Percentiles rank a stretch among this genome's conserved stretches.
phyloP scores from a whole-genome alignment of 2,888 invertebrate species.

The Hyppa rectilinea region DNA sequence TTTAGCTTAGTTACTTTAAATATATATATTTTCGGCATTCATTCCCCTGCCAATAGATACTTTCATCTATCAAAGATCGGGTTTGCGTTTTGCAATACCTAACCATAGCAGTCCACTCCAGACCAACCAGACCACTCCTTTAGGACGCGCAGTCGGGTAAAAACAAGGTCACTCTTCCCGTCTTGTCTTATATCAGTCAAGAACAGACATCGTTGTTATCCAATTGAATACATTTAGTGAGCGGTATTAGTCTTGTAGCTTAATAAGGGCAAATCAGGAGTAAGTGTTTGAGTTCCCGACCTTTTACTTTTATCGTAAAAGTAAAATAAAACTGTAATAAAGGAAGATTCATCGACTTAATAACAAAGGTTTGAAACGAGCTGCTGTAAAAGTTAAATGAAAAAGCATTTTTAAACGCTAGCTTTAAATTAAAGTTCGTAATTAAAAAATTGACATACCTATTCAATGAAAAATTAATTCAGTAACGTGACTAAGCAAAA shows the following conservation, averaged over 20 bases:
- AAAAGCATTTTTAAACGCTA: not conserved
- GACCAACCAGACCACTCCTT: too few species aligned
- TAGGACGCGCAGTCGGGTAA: too few species aligned
- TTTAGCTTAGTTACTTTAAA: too few species aligned
- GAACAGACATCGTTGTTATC: slow-evolving; percentile 75
- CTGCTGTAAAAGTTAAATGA: slow-evolving; percentile 5
- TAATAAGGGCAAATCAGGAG: slow-evolving; percentile 71
- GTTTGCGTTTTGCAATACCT: too few species aligned
- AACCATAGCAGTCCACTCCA: too few species aligned
- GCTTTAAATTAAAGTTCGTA: too few species aligned
- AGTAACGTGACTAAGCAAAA: slow-evolving; percentile 9
- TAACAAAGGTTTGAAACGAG: slow-evolving; percentile 38
- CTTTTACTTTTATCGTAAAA: slow-evolving; percentile 47
- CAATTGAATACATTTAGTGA: slow-evolving; percentile 80
- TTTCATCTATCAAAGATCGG: too few species aligned
- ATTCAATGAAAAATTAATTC: not conserved
- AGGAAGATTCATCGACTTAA: slow-evolving; percentile 44
- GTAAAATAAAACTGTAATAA: slow-evolving; percentile 55
- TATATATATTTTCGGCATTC: too few species aligned
- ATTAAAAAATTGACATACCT: too few species aligned
- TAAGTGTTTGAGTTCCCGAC: slow-evolving; percentile 65
- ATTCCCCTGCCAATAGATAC: not conserved
- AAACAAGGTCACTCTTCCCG: slow-evolving; percentile 40
- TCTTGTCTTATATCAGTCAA: slow-evolving; percentile 65
- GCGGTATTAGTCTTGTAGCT: slow-evolving; percentile 67